Base-by-base conservation (phyloP, 2,113 vertebrate genomes). In the Gopherus evgoodei region DNA sequence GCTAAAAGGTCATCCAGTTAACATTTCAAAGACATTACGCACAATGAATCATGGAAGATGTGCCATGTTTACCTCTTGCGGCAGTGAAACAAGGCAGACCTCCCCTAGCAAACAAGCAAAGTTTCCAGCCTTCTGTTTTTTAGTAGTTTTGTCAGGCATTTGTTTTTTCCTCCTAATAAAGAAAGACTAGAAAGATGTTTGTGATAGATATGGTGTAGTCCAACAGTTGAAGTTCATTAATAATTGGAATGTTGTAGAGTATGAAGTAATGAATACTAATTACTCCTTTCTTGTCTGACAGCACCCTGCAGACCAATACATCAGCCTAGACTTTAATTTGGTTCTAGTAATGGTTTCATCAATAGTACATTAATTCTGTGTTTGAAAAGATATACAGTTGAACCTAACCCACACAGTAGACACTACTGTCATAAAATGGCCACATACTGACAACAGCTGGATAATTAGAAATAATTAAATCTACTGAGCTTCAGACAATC, bases 231-330 rank as follows among this genome's bases (percentile, higher is more conserved):
- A 99, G 99, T 99, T 99, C 99, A 99, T 99, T 99, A 99, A 99
- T 99, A 99, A 99, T 99, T 99, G 99, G 99, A 99, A 99, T 99
- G 99, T 99, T 99, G 98, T 98, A 98, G 99, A 99, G 99, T 99
- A 99, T 99, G 98, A 99, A 99, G 99, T 99, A 99, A 99, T 99
- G 99, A 99, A 99, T 99, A 99, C 99, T 99, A 99, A 99, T 99
- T 99, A 99, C 98, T 99, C 98, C 98, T 99, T 99, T 99, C 99
- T 99, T 99, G 98, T 99, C 99, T 99, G 99, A 99, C 98, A 98
- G 98, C 98, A 98, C 99, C 98, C 98, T 98, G 97, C 98, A 98
- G 99, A 98, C 99, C 99, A 99, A 99, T 99, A 99, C 98, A 99
- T 99, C 99, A 99, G 99, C 97, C 96, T 97, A 98, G 99, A 99